Evolutionary conservation across 2,113 vertebrate genomes (phyloP), one percentile per base, ranked within the genome.

Genomic region (Oplegnathus fasciatus): DNA sequence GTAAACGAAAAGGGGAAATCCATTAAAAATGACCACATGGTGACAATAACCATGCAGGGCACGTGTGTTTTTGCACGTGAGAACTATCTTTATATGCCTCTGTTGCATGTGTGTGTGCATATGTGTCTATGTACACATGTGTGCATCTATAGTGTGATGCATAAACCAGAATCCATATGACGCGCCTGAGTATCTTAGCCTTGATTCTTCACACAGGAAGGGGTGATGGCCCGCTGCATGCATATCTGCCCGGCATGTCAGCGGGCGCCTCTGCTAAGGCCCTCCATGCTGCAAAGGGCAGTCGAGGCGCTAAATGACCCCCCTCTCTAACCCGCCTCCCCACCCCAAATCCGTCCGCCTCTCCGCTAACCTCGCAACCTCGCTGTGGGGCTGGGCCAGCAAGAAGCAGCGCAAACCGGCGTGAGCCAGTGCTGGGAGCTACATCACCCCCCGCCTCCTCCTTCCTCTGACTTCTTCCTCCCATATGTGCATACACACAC

Each of bases 341-440:
- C 71, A 50, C 68, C 85, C 72, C 64, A 50, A 74, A 82, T 61
- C 62, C 69, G 78, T 55, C 74, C 57, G 57, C 85, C 81, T 66
- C 74, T 20, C 37, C 6, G 2, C 82, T 85, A 80, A 92, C 89
- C 77, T 88, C 69, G 30, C 82, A 84, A 60, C 77, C 70, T 88
- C 3, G n/a, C 90, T 60, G 69, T 64, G 81, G 75, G 78, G 40
- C 79, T 57, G 81, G 77, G 71, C 94, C 77, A 83, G 89, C 2
- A 60, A 88, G 86, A 95, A 94, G 95, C 96, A 90, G 94, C n/a
- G 30, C 86, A 92, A 96, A 96, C 95, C 94, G 94, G 96, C 84
- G 77, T 78, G 78, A 95, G 91, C 95, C 95, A 92, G 95, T 62
- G 88, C 84, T 88, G 89, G 28, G 80, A 72, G 86, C 85, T 88